Base-by-base conservation (phyloP, 1,140 invertebrate species). In the Drosophila mayri region DNA sequence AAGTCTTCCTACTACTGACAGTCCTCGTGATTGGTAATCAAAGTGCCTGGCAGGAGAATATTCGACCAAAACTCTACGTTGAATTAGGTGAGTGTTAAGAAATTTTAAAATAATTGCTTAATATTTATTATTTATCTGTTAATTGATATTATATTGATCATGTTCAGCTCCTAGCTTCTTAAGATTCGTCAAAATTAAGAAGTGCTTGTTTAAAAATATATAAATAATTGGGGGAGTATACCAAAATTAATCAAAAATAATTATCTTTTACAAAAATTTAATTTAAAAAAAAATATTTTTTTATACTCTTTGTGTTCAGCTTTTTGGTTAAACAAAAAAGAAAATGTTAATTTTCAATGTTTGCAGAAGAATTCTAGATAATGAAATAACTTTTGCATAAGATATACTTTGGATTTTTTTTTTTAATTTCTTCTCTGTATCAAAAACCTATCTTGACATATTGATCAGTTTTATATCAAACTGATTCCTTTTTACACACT, bases 1-100 rank as follows among this genome's bases (percentile, higher is more conserved):
- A 92, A 87, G 88, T 92, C 91, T 92, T 92, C 90, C 91, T 92
- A 76, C 76, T 92, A 90, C 79, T 92, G 76, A 90, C 90, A 81
- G 66, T 92, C 68, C 86, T 81, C 79, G 91, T 92, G 84, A 92
- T 92, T 90, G 91, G 91, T 87, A 92, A 92, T 92, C 82, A 91
- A 92, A 92, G 92, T 93, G 95, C 95, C 80, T 97, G 96, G 96
- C 96, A 97, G 95, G 96, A 97, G 93, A 97, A 97, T 93, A 95
- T 96, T 93, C 94, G 96, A 93, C 96, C 96, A 83, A 97, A 97
- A 95, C 96, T 97, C 95, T 96, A 96, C 94, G 96, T 97, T 92
- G 95, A 97, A 95, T 94, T 97, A 95, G 96, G 96, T 97, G 93
- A 96, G 96, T 68, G 12, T 22, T 25, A 3, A 4, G 25, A 25